Evolutionary conservation across 92 coral and sea anemone species (phyloP).

Genomic region (Heliopora coerulea): DNA sequence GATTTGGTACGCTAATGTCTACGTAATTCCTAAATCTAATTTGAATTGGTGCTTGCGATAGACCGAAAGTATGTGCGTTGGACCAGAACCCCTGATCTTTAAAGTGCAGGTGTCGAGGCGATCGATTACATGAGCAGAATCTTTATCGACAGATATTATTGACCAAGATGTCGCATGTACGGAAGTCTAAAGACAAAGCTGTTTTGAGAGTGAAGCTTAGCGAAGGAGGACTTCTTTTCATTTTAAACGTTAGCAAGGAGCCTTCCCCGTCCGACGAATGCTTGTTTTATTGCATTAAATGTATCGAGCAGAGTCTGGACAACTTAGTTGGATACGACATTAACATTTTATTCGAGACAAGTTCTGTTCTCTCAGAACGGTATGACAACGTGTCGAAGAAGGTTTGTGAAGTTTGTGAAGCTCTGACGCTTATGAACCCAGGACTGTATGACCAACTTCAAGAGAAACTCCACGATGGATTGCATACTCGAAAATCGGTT

Average conservation of each 20-base stretch:
- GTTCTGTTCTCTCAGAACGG: not conserved
- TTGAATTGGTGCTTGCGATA: no score
- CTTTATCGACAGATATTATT: no score
- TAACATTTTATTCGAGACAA: constrained; percentile 10
- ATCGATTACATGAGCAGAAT: no score
- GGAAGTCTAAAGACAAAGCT: no score
- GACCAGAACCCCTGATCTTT: no score
- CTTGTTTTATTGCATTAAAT: constrained; percentile 19
- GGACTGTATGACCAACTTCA: constrained; percentile 24
- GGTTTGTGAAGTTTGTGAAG: constrained; percentile 29
- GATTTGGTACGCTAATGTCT: no score
- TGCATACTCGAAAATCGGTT: constrained; percentile 34
- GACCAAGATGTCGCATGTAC: no score
- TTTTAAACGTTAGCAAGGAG: not conserved
- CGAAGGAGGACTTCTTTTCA: constrained; percentile 3
- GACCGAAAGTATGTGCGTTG: no score
- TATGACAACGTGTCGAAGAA: constrained; percentile 14
- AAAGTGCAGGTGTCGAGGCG: no score
- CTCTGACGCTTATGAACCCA: constrained; percentile 8
- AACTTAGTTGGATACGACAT: constrained; percentile 16
- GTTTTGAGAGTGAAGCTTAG: constrained; percentile 12
- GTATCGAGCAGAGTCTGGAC: constrained; percentile 22
- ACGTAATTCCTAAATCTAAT: no score
- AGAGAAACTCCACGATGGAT: constrained; percentile 4
- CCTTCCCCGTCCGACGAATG: constrained; percentile 1